Percentiles rank a stretch among this genome's conserved stretches.
Evolutionary conservation across 2,797 vertebrate species (phyloP).

Genomic region (Martes flavigula): DNA sequence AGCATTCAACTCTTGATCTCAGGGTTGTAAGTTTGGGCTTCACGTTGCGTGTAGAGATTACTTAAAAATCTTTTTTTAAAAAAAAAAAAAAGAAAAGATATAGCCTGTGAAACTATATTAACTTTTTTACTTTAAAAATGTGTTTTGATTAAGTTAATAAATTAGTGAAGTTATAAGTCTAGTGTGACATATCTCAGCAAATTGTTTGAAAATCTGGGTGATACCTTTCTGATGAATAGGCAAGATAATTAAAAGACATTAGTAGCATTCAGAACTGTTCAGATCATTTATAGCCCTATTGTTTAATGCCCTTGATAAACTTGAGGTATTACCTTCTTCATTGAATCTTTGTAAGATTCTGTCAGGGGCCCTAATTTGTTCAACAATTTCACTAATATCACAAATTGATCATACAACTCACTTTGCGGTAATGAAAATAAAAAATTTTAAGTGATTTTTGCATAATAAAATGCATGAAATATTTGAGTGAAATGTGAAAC

Average conservation of each 20-base stretch:
- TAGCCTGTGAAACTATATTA: not conserved
- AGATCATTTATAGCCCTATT: not conserved
- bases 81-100: not conserved
- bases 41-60: not conserved
- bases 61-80: not conserved
- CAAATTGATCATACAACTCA: not conserved
- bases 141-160: constrained; percentile 5
- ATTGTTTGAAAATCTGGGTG: not conserved
- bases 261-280: not conserved
- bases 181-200: not conserved
- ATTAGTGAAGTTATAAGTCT: not conserved
- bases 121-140: not conserved
- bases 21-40: not conserved
- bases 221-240: not conserved
- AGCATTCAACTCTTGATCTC: not conserved
- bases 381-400: not conserved
- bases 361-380: not conserved
- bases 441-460: not conserved
- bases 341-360: not conserved
- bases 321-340: not conserved
- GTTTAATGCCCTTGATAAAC: not conserved
- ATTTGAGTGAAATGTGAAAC: not conserved
- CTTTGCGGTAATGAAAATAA: not conserved
- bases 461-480: not conserved
- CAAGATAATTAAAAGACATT: not conserved